Evolutionary conservation across 2,888 invertebrate genomes (phyloP).

Genomic region (Mechanitis messenoides): DNA sequence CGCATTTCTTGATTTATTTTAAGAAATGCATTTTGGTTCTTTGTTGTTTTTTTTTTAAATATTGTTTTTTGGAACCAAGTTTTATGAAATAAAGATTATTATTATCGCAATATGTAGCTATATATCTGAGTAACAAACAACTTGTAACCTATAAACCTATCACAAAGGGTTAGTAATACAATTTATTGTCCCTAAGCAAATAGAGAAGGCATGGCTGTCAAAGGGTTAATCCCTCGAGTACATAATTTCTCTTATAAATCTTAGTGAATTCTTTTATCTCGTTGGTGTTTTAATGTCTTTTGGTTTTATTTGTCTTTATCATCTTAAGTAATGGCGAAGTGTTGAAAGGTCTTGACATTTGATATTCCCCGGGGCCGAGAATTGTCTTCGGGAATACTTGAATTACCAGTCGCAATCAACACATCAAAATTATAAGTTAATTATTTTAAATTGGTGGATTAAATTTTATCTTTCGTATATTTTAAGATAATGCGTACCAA

Average conservation of each 20-base stretch:
- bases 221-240: constrained; percentile 56
- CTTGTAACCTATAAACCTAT: constrained; percentile 47
- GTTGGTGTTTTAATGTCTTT: neutral
- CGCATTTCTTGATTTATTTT: too few species aligned
- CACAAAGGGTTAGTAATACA: constrained; percentile 51
- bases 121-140: constrained; percentile 11
- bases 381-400: constrained; percentile 9
- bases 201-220: constrained; percentile 54
- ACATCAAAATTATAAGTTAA: neutral
- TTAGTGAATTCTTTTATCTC: neutral
- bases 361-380: constrained; percentile 10
- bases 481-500: neutral
- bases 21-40: too few species aligned
- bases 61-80: too few species aligned
- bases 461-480: neutral
- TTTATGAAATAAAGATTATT: too few species aligned
- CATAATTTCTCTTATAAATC: constrained; percentile 50
- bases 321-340: constrained; percentile 17
- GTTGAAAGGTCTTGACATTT: constrained; percentile 20
- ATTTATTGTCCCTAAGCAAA: constrained; percentile 60
- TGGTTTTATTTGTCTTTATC: neutral
- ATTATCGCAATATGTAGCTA: too few species aligned
- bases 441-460: neutral
- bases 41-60: too few species aligned
- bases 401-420: constrained; percentile 2